phyloP scores from a whole-genome alignment of 2,888 invertebrate species.

The Drosophila melanosoma region DNA sequence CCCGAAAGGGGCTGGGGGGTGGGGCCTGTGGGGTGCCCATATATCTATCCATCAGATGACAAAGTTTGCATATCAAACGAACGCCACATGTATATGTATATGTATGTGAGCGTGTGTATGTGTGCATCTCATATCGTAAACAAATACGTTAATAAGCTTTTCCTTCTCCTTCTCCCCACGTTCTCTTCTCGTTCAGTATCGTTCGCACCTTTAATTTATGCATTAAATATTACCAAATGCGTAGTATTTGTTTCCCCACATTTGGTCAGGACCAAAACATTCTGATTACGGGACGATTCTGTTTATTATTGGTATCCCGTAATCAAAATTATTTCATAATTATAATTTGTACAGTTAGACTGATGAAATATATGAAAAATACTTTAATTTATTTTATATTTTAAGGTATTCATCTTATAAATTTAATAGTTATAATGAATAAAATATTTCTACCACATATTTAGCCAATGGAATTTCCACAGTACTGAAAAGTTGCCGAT shows the following conservation, averaged over 20 bases:
- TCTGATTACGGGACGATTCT: neutral
- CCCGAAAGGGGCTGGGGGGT: constrained; percentile 17
- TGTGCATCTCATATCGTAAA: constrained; percentile 23
- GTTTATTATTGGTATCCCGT: neutral
- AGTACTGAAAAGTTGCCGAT: neutral
- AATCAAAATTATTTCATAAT: neutral
- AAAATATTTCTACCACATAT: neutral
- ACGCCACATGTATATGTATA: neutral
- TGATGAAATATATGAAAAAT: neutral
- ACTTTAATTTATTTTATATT: neutral
- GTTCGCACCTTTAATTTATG: constrained; percentile 66
- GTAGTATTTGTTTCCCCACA: constrained; percentile 5
- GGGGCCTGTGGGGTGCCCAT: neutral
- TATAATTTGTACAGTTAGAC: neutral
- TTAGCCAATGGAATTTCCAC: neutral
- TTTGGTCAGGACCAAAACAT: neutral
- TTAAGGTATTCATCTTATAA: neutral
- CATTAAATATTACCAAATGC: constrained; percentile 49
- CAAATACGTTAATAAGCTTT: constrained; percentile 26
- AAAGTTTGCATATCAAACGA: constrained; percentile 73
- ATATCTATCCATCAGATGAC: constrained; percentile 44
- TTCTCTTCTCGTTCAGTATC: constrained; percentile 1
- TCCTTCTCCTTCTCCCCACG: neutral
- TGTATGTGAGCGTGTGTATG: constrained; percentile 7
- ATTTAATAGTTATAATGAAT: neutral